Percentiles rank a stretch among this genome's conserved stretches.
These are phyloP conservation scores for Stylophora pistillata DNA, from an alignment of 64 coral and sea anemone species.

Conservation along the genomic window DNA sequence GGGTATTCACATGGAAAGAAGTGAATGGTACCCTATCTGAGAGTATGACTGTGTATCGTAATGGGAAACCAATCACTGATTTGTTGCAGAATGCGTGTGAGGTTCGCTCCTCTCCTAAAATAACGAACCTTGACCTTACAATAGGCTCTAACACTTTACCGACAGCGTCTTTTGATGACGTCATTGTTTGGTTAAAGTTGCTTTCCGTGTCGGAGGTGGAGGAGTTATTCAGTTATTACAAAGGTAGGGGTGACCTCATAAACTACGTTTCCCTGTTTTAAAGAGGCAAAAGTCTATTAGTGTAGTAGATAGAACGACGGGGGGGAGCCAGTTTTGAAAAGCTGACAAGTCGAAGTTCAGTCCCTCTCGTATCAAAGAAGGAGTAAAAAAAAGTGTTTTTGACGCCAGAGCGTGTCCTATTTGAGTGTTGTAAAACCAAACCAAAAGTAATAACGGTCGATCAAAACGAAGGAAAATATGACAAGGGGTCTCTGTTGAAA, in stretches of 20 bases:
- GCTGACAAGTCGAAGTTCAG: too few relatives aligned
- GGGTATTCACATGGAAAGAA: background rate
- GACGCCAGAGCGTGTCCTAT: too few relatives aligned
- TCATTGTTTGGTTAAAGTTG: background rate
- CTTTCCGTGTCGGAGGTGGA: background rate
- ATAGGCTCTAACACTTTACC: slow-evolving; percentile 6
- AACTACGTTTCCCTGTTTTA: too few relatives aligned
- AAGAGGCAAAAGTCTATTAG: too few relatives aligned
- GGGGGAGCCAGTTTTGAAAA: too few relatives aligned
- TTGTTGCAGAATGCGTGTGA: background rate
- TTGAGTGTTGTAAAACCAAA: too few relatives aligned
- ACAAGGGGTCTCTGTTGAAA: too few relatives aligned
- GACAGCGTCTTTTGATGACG: background rate
- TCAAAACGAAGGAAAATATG: too few relatives aligned
- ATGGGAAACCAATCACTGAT: background rate
- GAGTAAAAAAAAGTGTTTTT: too few relatives aligned
- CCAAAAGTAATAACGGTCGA: too few relatives aligned
- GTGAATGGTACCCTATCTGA: background rate
- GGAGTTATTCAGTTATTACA: background rate
- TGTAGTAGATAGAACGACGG: too few relatives aligned
- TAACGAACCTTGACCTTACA: background rate
- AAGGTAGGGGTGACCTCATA: background rate
- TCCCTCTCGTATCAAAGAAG: too few relatives aligned
- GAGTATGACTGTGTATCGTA: background rate
- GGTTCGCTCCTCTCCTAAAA: background rate